Evolutionary conservation across 2,797 vertebrate genomes (phyloP).

Genomic region (Merluccius polli): DNA sequence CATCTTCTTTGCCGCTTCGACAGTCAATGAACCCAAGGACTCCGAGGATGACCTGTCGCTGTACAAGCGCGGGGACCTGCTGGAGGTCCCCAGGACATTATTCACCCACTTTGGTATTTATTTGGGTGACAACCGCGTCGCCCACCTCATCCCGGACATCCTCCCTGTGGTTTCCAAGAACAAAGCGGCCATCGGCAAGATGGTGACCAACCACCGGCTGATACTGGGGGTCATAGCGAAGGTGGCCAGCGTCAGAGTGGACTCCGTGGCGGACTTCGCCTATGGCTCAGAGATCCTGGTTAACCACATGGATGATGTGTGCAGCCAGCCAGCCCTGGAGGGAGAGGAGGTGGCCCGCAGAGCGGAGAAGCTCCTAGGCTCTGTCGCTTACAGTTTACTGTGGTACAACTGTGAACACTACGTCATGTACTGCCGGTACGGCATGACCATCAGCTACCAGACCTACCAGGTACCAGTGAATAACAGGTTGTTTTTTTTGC

Average conservation of each 20-base stretch:
- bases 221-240: conserved; percentile 84
- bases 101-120: conserved; percentile 99
- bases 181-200: conserved; percentile 68
- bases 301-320: conserved; percentile 84
- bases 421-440: conserved; percentile 95
- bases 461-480: conserved; percentile 82
- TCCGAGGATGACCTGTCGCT: conserved; percentile 69
- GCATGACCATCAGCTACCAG: conserved; percentile 87
- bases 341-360: conserved; percentile 84
- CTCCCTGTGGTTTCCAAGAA: conserved; percentile 78
- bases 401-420: conserved; percentile 99
- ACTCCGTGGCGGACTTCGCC: conserved; percentile 88
- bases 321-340: conserved; percentile 73
- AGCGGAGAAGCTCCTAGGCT: conserved; percentile 85
- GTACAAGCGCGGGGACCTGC: conserved; percentile 84
- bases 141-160: conserved; percentile 95
- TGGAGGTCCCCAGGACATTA: conserved; percentile 89
- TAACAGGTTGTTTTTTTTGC: not conserved
- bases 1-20: conserved; percentile 56
- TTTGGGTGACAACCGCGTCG: conserved; percentile 86
- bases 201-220: conserved; percentile 90
- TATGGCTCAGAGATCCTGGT: conserved; percentile 85
- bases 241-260: conserved; percentile 87
- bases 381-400: conserved; percentile 85
- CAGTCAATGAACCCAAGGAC: conserved; percentile 44